Conservation (phyloP, 2,797 vertebrate species). For the Balearica regulorum region DNA sequence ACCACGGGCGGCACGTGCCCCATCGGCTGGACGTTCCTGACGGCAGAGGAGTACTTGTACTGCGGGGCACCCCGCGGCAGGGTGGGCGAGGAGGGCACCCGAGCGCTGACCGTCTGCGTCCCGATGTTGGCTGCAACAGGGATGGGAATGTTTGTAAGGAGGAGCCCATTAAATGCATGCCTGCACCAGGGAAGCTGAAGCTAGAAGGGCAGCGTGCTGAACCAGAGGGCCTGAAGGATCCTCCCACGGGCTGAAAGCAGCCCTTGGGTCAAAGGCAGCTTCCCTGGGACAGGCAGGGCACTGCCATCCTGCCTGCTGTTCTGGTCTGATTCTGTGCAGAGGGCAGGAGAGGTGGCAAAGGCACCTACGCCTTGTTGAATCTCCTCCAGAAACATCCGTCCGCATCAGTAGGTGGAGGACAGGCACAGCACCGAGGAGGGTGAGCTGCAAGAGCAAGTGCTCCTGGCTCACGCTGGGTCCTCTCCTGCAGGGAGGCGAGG, state of each 20-base stretch:
- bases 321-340: neutral
- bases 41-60: constrained; percentile 83
- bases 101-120: constrained; percentile 86
- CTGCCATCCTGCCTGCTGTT: rapidly evolving
- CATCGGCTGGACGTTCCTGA: constrained; percentile 79
- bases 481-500: neutral
- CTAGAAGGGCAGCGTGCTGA: rapidly evolving
- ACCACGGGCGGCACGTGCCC: constrained; percentile 63
- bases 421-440: neutral
- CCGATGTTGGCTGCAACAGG: constrained; percentile 86
- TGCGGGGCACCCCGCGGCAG: constrained; percentile 72
- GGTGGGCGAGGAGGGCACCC: constrained; percentile 64
- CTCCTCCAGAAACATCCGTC: neutral
- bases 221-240: neutral
- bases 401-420: neutral
- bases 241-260: neutral
- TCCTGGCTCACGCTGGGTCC: no score
- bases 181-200: neutral
- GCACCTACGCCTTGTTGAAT: rapidly evolving
- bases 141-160: neutral
- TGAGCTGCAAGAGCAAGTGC: neutral
- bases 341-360: neutral
- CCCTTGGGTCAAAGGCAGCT: neutral
- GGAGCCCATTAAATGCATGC: rapidly evolving
- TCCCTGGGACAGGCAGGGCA: neutral